A percentile compares a stretch with the other conserved stretches of the same genome.
Evolutionary conservation across 2,888 invertebrate species (phyloP).

Genomic region (Acanthopleura granulata): DNA sequence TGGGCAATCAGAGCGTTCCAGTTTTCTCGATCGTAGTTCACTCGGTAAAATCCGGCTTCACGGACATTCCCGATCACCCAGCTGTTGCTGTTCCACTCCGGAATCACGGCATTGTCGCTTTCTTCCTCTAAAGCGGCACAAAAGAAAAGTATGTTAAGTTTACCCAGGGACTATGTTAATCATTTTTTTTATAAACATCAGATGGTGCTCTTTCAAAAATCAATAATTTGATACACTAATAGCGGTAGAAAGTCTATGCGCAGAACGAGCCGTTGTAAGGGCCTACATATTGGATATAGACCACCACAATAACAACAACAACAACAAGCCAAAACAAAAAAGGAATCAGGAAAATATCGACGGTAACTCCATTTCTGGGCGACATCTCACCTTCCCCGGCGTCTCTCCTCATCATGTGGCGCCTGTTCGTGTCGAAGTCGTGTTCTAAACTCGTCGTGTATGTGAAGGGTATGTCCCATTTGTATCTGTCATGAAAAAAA

Average conservation of each 20-base stretch:
- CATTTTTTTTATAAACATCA: too few species aligned
- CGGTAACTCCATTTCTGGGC: neutral
- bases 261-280: too few species aligned
- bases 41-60: conserved; percentile 70
- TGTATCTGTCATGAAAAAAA: conserved; percentile 31
- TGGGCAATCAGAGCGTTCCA: conserved; percentile 68
- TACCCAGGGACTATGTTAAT: too few species aligned
- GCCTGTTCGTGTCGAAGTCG: conserved; percentile 9
- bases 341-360: neutral
- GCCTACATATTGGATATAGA: too few species aligned
- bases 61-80: conserved; percentile 65
- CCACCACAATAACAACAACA: too few species aligned
- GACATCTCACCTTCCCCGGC: neutral
- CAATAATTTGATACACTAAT: too few species aligned
- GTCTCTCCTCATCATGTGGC: neutral
- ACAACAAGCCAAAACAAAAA: too few species aligned
- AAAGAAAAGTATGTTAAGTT: too few species aligned
- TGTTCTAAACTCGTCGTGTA: conserved; percentile 25
- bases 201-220: too few species aligned
- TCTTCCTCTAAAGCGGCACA: neutral
- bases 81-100: conserved; percentile 6
- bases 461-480: conserved; percentile 37
- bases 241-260: too few species aligned
- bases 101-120: neutral
- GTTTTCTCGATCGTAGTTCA: conserved; percentile 67